Base-by-base conservation (phyloP, 2,113 vertebrate species). In the Phrynocephalus versicolor region DNA sequence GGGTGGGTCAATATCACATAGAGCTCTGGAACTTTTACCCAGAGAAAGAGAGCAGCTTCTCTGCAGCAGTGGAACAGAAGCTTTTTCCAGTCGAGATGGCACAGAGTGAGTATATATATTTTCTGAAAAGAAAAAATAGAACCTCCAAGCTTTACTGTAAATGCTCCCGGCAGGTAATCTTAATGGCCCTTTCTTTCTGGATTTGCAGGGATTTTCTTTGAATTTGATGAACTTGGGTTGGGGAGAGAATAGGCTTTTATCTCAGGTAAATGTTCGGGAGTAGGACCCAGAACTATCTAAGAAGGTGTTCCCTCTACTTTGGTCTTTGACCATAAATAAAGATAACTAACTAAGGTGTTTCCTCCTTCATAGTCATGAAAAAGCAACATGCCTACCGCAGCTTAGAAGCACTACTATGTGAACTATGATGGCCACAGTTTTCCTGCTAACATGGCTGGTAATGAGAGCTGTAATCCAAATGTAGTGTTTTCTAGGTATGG, bases 1-100 rank as follows among this genome's bases (percentile, higher is more conserved):
- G 81, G 76, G 74, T 89, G 87, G 78, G 78, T 37, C 41, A 35
- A 58, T 91, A 81, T 65, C 87, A 83, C 84, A 70, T 87, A 87
- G 82, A 89, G 69, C 55, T 75, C 76, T 89, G 81, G 67, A 0
- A 30, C 78, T 82, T 73, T 83, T 3, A 65, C 41, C 82, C 58
- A 27, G 60, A 85, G 70, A 1, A 57, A 3, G 55, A 8, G 12
- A 2, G 10, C 64, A 92, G 57, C 16, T 82, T 55, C 81, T 90
- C 81, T 0, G 16, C 9, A 15, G 33, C 76, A 58, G 18, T 39
- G 62, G 27, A 87, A 70, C 41, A 87, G 88, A 88, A 88, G 73
- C 75, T 39, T 87, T 87, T 71, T 88, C 71, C 35, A 19, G 33
- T 55, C 87, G 73, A 87, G 41, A 51, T 83, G 72, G 81, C 0